These are phyloP conservation scores for Sinodicranocentrus sp. DNA, from an alignment of 2,888 invertebrate species.

Conservation along the genomic window DNA sequence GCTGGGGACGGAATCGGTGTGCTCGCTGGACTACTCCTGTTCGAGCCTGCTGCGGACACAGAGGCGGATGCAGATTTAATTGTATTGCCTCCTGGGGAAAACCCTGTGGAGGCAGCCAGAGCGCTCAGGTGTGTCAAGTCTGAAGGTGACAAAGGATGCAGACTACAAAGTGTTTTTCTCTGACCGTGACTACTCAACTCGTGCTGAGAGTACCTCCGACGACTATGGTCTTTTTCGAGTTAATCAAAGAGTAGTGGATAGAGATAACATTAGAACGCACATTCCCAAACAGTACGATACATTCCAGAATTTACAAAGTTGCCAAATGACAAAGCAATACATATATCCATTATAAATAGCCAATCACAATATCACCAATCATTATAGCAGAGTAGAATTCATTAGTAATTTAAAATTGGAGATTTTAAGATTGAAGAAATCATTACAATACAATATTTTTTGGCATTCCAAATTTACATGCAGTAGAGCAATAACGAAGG, in stretches of 20 bases:
- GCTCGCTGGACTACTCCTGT: conserved; percentile 72
- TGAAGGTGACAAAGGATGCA: conserved; percentile 77
- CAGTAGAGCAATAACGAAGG: too few relatives aligned
- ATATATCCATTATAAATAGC: too few relatives aligned
- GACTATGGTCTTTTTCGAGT: conserved; percentile 58
- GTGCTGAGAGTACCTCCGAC: conserved; percentile 75
- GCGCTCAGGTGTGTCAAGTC: conserved; percentile 76
- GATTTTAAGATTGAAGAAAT: too few relatives aligned
- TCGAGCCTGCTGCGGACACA: conserved; percentile 70
- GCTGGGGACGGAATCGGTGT: conserved; percentile 72
- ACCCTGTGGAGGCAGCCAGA: conserved; percentile 72
- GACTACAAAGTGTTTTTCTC: conserved; percentile 77
- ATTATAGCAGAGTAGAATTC: too few relatives aligned
- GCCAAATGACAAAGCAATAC: too few relatives aligned
- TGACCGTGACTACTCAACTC: conserved; percentile 76
- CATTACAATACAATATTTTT: too few relatives aligned
- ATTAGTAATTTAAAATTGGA: too few relatives aligned
- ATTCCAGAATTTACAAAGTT: background rate
- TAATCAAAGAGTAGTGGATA: background rate
- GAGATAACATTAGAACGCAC: background rate
- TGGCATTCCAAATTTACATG: too few relatives aligned
- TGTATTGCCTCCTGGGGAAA: conserved; percentile 57
- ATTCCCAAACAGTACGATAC: conserved; percentile 10
- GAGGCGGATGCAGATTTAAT: conserved; percentile 70
- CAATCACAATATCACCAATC: too few relatives aligned